Percentiles rank a stretch among this genome's conserved stretches.
These are phyloP conservation scores for Pristis pectinata DNA, from an alignment of 2,797 vertebrate species.

Conservation along the genomic window DNA sequence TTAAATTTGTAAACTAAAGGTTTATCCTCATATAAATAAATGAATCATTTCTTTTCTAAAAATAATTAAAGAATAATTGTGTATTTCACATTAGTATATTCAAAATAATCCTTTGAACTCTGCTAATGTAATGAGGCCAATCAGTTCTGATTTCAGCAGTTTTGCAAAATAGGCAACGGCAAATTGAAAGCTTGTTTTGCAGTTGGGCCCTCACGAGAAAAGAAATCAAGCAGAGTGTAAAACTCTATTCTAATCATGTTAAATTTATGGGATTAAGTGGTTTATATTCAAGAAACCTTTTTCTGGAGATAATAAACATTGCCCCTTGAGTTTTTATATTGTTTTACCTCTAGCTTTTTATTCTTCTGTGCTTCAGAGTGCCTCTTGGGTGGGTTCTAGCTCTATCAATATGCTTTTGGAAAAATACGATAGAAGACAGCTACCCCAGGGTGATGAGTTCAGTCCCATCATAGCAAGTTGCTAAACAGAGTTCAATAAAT, in stretches of 20 bases:
- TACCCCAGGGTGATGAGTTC: background rate
- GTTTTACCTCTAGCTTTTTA: background rate
- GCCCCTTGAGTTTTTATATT: background rate
- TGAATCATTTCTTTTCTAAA: too few species aligned
- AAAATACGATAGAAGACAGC: background rate
- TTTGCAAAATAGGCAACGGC: background rate
- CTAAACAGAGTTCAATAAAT: background rate
- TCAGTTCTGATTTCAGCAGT: background rate
- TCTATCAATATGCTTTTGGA: background rate
- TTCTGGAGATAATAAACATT: background rate
- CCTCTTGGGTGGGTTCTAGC: background rate
- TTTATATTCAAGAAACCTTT: background rate
- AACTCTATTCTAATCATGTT: background rate
- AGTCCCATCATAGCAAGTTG: background rate
- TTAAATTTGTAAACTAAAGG: too few species aligned
- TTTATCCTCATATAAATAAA: too few species aligned
- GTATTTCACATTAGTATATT: background rate
- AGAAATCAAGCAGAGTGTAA: background rate
- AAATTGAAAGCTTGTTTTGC: background rate
- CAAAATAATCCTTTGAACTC: background rate
- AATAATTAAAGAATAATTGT: too few species aligned
- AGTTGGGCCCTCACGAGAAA: background rate
- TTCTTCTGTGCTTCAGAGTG: too few species aligned
- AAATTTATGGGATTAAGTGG: background rate
- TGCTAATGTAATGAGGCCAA: background rate